phyloP scores from a whole-genome alignment of 2,888 invertebrate species.

The Galerucella calmariensis region DNA sequence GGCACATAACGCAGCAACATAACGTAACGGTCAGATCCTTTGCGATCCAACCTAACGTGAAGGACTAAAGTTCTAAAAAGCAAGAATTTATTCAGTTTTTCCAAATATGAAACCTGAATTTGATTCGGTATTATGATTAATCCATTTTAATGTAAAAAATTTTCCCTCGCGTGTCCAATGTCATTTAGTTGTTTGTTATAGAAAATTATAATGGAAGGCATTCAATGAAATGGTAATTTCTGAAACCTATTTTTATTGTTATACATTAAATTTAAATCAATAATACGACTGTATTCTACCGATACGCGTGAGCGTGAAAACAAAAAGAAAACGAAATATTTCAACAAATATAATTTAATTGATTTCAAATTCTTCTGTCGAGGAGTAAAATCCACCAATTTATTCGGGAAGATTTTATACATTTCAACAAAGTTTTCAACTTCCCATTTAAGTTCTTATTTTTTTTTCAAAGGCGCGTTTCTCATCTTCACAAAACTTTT shows the following conservation, averaged over 20 bases:
- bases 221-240: conserved; percentile 22
- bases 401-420: neutral
- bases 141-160: neutral
- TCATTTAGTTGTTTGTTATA: conserved; percentile 25
- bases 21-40: no score
- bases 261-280: neutral
- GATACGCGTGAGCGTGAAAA: neutral
- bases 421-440: neutral
- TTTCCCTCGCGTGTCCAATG: conserved; percentile 19
- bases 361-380: no score
- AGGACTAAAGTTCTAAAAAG: no score
- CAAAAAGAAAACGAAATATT: no score
- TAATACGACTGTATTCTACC: neutral
- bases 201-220: conserved; percentile 10
- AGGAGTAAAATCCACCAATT: no score
- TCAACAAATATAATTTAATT: no score
- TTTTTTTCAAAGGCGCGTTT: neutral
- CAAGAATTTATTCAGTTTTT: neutral
- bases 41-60: no score
- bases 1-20: no score
- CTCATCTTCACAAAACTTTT: neutral
- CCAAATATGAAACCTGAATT: neutral
- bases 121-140: neutral
- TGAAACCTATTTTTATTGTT: conserved; percentile 11
- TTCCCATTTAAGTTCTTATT: neutral